Base-by-base conservation (phyloP, 2,888 invertebrate genomes). In the Polia nebulosa region DNA sequence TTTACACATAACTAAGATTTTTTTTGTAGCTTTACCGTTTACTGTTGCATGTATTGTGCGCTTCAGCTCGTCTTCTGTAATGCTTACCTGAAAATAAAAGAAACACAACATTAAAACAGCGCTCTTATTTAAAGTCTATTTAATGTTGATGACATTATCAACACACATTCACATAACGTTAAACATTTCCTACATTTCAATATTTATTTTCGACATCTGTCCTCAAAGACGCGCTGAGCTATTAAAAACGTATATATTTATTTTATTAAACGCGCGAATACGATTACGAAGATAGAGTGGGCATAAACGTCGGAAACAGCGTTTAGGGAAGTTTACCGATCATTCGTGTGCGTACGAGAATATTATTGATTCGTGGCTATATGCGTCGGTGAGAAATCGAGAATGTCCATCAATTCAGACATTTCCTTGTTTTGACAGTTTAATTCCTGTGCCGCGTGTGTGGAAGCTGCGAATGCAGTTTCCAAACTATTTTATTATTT, bases 371-470 rank as follows among this genome's bases (percentile, higher is more conserved):
- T 62, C 70, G 69, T 58, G 27, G 52, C 58, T 66, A 73, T 78
- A 65, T 63, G 62, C 64, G 64, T 59, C 29, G 59, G 64, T 60
- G 72, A 69, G 69, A 64, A 73, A 70, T 32, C 15, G 69, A 73
- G 76, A 81, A 75, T 67, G 76, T 82, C 78, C 73, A 74, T 83
- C 76, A 71, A 63, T 65, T 72, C 80, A 32, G 79, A 82, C 79
- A 74, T 88, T 88, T 87, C 86, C 84, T 80, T 85, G 82, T 86
- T 87, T 88, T 86, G 88, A 86, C 86, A 84, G 85, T 72, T 86
- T 78, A 80, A 82, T 85, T 86, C 85, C 76, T 80, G 73, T 52
- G 58, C 52, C 25, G 67, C 51, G 44, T 32, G 11, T 27, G 44
- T 22, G 36, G 15, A 27, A 53, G n/a, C 20, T 53, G 11, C 17